These are phyloP conservation scores for Xenentodon cancila DNA, from an alignment of 2,797 vertebrate genomes.

Conservation along the genomic window DNA sequence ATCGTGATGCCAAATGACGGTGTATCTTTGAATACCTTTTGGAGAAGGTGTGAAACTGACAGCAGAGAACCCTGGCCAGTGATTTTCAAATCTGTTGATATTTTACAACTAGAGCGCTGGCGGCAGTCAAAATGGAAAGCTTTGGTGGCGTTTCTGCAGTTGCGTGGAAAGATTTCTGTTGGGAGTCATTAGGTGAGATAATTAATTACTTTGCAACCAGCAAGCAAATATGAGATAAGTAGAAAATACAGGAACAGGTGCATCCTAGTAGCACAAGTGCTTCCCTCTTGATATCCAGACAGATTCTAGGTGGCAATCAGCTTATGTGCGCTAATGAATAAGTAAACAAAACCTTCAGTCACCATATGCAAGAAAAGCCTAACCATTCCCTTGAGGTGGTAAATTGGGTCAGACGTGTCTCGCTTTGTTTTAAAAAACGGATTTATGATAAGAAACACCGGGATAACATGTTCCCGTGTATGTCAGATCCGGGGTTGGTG, in stretches of 20 bases:
- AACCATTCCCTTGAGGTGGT: no score
- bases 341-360: constrained; percentile 10
- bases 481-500: background rate
- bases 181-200: constrained; percentile 15
- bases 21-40: no score
- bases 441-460: background rate
- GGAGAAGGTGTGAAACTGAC: no score
- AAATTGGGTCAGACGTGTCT: no score
- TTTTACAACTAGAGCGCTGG: no score
- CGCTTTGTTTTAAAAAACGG: background rate
- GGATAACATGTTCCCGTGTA: no score
- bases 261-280: constrained; percentile 1
- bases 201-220: constrained; percentile 31
- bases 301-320: constrained; percentile 28
- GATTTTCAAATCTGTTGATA: no score
- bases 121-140: constrained; percentile 3
- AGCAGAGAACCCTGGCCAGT: no score
- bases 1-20: no score
- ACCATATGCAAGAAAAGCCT: background rate
- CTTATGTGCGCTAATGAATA: constrained; percentile 20
- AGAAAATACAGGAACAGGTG: constrained; percentile 36
- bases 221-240: constrained; percentile 22
- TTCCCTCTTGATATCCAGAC: constrained; percentile 12
- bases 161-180: background rate
- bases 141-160: background rate